Evolutionary conservation across 1,140 invertebrate species (phyloP).

Genomic region (Dinoponera quadriceps): DNA sequence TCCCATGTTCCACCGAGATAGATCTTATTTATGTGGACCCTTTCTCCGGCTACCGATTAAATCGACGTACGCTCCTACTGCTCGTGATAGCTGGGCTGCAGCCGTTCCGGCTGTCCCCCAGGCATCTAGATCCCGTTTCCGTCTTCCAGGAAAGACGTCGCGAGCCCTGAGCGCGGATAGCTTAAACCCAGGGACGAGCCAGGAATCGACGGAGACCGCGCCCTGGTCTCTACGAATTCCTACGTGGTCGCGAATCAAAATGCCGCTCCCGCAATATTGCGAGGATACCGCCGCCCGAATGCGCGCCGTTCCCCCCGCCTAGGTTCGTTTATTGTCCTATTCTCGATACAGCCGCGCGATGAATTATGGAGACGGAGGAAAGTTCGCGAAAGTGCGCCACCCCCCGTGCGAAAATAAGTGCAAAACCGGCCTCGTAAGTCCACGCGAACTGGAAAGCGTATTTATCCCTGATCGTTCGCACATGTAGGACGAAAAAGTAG

Average conservation of each 20-base stretch:
- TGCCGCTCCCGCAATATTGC: slow-evolving; percentile 15
- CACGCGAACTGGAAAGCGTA: background rate
- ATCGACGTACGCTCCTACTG: slow-evolving; percentile 71
- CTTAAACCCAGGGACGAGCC: slow-evolving; percentile 38
- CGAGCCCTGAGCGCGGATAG: slow-evolving; percentile 17
- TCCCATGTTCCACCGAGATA: slow-evolving; percentile 82
- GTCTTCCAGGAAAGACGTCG: slow-evolving; percentile 71
- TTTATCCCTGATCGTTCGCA: background rate
- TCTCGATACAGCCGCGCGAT: slow-evolving; percentile 14
- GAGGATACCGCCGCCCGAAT: background rate
- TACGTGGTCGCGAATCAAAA: slow-evolving; percentile 28
- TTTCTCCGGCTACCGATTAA: slow-evolving; percentile 83
- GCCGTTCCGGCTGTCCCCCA: slow-evolving; percentile 22
- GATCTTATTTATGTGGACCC: slow-evolving; percentile 84
- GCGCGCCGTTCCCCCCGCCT: too few relatives aligned
- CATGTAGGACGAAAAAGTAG: background rate
- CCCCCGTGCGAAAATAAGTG: background rate
- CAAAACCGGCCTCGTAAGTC: background rate
- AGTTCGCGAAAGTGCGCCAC: background rate
- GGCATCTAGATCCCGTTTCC: slow-evolving; percentile 69
- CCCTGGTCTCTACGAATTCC: slow-evolving; percentile 31
- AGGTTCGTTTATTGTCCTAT: background rate
- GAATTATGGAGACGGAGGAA: slow-evolving; percentile 13
- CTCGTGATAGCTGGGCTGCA: background rate
- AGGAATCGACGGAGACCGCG: slow-evolving; percentile 50